Base-by-base conservation (phyloP, 2,113 vertebrate genomes). In the Hippocampus zosterae region DNA sequence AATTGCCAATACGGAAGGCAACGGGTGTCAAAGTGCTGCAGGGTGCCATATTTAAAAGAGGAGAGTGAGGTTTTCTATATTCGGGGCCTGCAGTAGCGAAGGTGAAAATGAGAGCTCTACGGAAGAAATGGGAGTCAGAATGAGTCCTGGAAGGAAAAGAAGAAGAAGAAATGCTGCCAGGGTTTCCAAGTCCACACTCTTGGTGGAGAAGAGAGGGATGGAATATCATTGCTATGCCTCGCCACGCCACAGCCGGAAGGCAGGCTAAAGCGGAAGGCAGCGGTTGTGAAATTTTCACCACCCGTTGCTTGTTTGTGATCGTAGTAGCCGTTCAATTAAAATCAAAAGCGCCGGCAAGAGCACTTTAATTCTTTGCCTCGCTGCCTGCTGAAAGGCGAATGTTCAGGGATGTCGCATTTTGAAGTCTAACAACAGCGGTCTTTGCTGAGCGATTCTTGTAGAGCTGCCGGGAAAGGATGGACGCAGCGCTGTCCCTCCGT, bases 231-330 rank as follows among this genome's bases (percentile, higher is more conserved):
- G 76, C 81, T 83, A 87, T 86, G 85, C 87, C 42, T 2, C 73
- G 67, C 81, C 86, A 84, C 69, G 27, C 73, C 0, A 75, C 75
- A 81, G 67, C 75, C 72, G 25, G 65, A 77, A 78, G 73, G 78
- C 74, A 64, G 71, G 68, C 77, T 78, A 75, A 53, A 87, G 83
- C 85, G 81, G 74, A 84, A 60, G 74, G 79, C 79, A 76, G 82
- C 78, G 84, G 71, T 78, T 76, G 78, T 85, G 85, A 85, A 86
- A 87, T 86, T 87, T 82, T 87, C 85, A 90, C 87, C 85, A 80
- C 75, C 69, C 81, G 81, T 77, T 71, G 85, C 77, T 65, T 74
- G 80, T 84, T 81, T 84, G 82, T 82, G 78, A 85, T 87, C 84
- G 83, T 72, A 77, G 78, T 56, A 76, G 84, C 76, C 73, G 69